These are phyloP conservation scores for Diogma glabrata DNA, from an alignment of 2,888 invertebrate species.

Conservation along the genomic window DNA sequence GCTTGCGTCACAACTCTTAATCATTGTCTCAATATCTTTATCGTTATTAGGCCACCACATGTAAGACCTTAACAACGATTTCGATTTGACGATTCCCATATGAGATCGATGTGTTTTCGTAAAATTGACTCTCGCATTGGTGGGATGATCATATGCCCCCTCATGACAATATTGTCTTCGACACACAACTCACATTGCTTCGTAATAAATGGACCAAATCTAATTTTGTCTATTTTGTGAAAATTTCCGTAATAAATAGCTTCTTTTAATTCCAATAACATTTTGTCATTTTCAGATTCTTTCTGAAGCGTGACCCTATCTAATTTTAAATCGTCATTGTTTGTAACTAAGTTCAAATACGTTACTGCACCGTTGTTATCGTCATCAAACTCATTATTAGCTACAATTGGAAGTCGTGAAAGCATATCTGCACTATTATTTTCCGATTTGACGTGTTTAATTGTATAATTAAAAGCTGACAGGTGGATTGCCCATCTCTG, in stretches of 20 bases:
- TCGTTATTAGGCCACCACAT: not conserved
- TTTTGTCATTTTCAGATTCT: not conserved
- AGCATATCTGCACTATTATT: not conserved
- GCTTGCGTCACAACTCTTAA: conserved; percentile 2
- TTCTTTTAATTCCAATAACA: not conserved
- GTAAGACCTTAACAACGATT: not conserved
- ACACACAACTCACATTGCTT: too few relatives aligned
- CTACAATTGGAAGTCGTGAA: conserved; percentile 1
- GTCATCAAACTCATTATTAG: not conserved
- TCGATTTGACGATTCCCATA: not conserved
- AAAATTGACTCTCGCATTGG: not conserved
- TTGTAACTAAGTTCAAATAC: conserved; percentile 1
- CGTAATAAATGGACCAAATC: too few relatives aligned
- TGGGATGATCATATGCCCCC: not conserved
- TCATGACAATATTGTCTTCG: not conserved
- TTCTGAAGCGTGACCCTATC: not conserved
- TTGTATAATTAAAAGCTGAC: not conserved
- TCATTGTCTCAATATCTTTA: not conserved
- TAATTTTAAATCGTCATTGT: not conserved
- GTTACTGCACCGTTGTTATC: not conserved
- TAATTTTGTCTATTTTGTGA: too few relatives aligned
- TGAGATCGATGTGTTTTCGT: not conserved
- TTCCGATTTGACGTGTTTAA: not conserved
- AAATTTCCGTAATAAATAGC: not conserved
- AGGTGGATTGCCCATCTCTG: not conserved